Evolutionary conservation across 2,113 vertebrate genomes (phyloP), one percentile per base, ranked within the genome.

Genomic region (Vombatus ursinus): DNA sequence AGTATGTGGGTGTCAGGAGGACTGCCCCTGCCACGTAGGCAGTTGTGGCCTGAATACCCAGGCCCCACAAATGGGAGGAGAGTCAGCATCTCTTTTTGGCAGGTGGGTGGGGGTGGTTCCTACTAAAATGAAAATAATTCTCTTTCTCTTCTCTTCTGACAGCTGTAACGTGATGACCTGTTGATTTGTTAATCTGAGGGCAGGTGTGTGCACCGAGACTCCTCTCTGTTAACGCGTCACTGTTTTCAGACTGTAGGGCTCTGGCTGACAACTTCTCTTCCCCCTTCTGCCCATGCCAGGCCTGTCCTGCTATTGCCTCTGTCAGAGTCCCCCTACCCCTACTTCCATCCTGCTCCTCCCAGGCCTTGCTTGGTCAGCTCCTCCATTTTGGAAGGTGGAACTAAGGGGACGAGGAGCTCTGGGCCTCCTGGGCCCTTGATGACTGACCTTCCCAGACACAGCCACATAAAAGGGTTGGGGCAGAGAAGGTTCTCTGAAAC

Each of bases 81-180:
- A 84, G 31, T 68, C 61, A 37, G 61, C 31, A 16, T 68, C 61
- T 37, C 31, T 68, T 37, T 57, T 68, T 68, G 19, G 68, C 68
- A 23, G n/a, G n/a, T 44, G 37, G 37, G 68, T 23, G n/a, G 68
- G 68, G n/a, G 68, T 44, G 37, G 68, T 24, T 68, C 0, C 84
- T 50, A 44, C 22, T 89, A 92, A 93, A 50, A 19, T 19, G 12
- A 91, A 61, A 95, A 89, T 28, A 14, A 0, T 52, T 57, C 50
- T 90, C 54, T 49, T 89, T 0, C 0, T 2, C 92, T 61, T 54
- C 93, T 61, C n/a, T 95, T 84, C 95, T 50, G 16, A 1, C 96
- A 98, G 96, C 96, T 91, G 0, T 53, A 98, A 97, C 0, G 96
- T 92, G 47, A 97, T 98, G 98, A 98, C 97, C 96, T 97, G 96